These are phyloP conservation scores for Pteria penguin DNA, from an alignment of 2,888 invertebrate genomes.

Conservation along the genomic window DNA sequence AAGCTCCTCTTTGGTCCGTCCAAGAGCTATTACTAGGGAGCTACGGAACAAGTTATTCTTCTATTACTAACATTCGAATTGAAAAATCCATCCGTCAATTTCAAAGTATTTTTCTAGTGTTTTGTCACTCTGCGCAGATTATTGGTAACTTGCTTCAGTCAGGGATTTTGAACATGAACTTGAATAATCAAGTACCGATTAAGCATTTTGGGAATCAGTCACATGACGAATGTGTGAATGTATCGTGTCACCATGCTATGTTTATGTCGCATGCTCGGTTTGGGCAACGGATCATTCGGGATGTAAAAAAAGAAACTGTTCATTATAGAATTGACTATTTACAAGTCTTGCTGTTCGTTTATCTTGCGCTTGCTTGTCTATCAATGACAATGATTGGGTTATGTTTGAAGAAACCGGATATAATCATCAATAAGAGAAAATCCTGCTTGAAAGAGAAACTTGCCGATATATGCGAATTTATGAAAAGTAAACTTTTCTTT, in stretches of 20 bases:
- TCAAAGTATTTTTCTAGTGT: constrained; percentile 70
- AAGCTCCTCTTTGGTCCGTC: constrained; percentile 70
- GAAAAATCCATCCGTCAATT: constrained; percentile 69
- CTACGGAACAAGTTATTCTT: constrained; percentile 69
- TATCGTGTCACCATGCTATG: background rate
- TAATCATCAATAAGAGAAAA: constrained; percentile 65
- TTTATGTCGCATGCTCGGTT: background rate
- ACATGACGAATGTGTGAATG: no score
- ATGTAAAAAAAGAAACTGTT: background rate
- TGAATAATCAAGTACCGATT: no score
- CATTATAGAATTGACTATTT: background rate
- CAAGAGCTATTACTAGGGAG: constrained; percentile 70
- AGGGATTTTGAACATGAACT: constrained; percentile 61
- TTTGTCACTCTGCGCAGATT: constrained; percentile 72
- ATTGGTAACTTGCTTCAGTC: constrained; percentile 71
- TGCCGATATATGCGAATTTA: constrained; percentile 55
- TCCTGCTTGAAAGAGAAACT: constrained; percentile 59
- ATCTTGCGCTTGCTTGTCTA: constrained; percentile 65
- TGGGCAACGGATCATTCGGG: background rate
- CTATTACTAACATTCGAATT: constrained; percentile 63
- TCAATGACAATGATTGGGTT: constrained; percentile 68
- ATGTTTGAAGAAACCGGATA: constrained; percentile 72
- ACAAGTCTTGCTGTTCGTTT: constrained; percentile 66
- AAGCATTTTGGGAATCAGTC: no score
- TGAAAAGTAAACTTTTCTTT: constrained; percentile 61